Evolutionary conservation across 2,113 vertebrate genomes (phyloP).

Genomic region (Prietella phreatophila): DNA sequence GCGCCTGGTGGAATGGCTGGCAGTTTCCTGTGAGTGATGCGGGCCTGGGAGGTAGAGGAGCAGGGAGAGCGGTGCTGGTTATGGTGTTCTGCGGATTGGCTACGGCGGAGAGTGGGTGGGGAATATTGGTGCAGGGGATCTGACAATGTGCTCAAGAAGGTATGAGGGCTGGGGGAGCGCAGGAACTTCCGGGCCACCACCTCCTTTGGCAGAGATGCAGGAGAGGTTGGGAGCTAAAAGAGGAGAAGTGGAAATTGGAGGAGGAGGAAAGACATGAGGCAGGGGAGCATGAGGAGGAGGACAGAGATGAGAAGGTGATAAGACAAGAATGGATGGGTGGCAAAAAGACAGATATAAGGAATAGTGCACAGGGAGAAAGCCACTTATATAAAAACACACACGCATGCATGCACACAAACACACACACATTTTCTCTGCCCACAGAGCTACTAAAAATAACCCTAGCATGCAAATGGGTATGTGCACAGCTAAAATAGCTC

Average conservation of each 20-base stretch:
- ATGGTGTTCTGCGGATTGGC: constrained; percentile 78
- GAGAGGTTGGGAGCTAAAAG: constrained; percentile 87
- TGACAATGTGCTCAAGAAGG: constrained; percentile 76
- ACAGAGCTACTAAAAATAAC: neutral
- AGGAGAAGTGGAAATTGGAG: constrained; percentile 43
- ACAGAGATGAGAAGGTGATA: neutral
- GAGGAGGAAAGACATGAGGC: constrained; percentile 49
- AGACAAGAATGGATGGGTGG: constrained; percentile 17
- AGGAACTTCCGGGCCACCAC: constrained; percentile 74
- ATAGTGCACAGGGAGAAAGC: neutral
- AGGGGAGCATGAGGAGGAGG: constrained; percentile 33
- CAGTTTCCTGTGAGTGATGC: constrained; percentile 80
- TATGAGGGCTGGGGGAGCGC: constrained; percentile 82
- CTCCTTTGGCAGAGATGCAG: constrained; percentile 82
- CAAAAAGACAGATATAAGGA: neutral
- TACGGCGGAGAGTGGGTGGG: constrained; percentile 75
- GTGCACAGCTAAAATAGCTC: neutral
- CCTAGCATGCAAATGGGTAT: neutral
- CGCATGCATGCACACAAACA: neutral
- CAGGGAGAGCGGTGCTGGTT: constrained; percentile 60
- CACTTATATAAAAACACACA: neutral
- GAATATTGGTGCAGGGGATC: constrained; percentile 79
- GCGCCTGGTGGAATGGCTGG: constrained; percentile 81
- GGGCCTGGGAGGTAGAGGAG: constrained; percentile 65
- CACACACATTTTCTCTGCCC: neutral